A percentile compares a stretch with the other conserved stretches of the same genome.
Evolutionary conservation across 1,140 invertebrate genomes (phyloP).

Genomic region (Temnothorax nylanderi): DNA sequence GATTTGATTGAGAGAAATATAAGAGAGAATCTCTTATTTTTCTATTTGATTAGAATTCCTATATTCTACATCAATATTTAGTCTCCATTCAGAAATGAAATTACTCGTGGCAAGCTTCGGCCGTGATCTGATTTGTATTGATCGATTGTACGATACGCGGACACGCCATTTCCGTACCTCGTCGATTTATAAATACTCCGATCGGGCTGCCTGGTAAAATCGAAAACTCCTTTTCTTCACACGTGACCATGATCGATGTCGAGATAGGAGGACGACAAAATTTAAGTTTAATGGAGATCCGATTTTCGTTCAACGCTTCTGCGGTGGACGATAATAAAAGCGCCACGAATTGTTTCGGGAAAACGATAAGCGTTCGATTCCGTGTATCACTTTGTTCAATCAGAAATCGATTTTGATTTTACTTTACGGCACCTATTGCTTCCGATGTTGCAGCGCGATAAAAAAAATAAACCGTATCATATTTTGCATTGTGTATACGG

Average conservation of each 20-base stretch:
- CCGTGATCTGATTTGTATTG: conserved; percentile 46
- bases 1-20: neutral
- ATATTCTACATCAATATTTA: conserved; percentile 35
- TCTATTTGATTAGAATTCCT: neutral
- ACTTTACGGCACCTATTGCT: neutral
- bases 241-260: conserved; percentile 20
- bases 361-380: conserved; percentile 39
- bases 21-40: neutral
- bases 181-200: conserved; percentile 15
- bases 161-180: neutral
- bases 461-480: conserved; percentile 8
- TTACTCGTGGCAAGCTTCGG: neutral
- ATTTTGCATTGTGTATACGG: conserved; percentile 10
- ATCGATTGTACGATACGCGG: neutral
- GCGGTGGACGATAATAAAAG: neutral
- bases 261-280: conserved; percentile 2
- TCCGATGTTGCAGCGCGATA: neutral
- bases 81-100: conserved; percentile 30
- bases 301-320: neutral
- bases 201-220: neutral
- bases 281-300: conserved; percentile 25
- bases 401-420: conserved; percentile 20
- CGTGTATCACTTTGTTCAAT: conserved; percentile 16
- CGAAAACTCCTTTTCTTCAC: neutral
- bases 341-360: conserved; percentile 26